phyloP scores from a whole-genome alignment of 2,888 invertebrate genomes.

The Metalampra italica region DNA sequence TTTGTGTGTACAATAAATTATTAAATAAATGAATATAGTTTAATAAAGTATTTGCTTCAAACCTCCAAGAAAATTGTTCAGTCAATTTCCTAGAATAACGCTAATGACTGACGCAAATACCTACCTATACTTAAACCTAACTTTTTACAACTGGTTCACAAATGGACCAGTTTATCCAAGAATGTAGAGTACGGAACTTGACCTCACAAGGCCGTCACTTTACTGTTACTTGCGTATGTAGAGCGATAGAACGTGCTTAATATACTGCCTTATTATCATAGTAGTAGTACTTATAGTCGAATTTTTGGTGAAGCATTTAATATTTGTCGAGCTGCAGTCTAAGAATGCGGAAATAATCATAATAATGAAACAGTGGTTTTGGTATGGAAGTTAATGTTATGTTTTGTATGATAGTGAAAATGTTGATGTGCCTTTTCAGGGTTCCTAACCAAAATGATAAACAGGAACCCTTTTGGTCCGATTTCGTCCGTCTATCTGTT shows the following conservation, averaged over 20 bases:
- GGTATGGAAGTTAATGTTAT: background rate
- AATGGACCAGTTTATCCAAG: conserved; percentile 38
- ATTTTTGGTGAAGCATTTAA: background rate
- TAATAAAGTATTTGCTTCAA: no score
- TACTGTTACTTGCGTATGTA: conserved; percentile 53
- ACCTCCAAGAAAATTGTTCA: no score
- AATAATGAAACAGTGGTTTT: background rate
- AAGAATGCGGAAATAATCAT: background rate
- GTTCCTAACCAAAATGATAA: no score
- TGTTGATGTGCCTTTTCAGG: no score
- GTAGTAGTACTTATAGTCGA: background rate
- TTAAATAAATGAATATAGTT: no score
- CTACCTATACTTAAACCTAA: background rate
- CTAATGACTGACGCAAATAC: background rate
- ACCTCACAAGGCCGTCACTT: conserved; percentile 60
- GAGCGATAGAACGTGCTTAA: conserved; percentile 25
- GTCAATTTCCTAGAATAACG: background rate
- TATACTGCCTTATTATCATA: background rate
- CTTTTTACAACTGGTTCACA: background rate
- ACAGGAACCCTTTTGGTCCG: no score
- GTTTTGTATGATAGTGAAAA: no score
- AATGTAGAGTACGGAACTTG: conserved; percentile 60
- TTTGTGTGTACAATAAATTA: no score
- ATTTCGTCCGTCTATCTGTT: no score
- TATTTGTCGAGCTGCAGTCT: background rate